phyloP scores from a whole-genome alignment of 2,888 invertebrate genomes.

The Polyommatus iphigenia region DNA sequence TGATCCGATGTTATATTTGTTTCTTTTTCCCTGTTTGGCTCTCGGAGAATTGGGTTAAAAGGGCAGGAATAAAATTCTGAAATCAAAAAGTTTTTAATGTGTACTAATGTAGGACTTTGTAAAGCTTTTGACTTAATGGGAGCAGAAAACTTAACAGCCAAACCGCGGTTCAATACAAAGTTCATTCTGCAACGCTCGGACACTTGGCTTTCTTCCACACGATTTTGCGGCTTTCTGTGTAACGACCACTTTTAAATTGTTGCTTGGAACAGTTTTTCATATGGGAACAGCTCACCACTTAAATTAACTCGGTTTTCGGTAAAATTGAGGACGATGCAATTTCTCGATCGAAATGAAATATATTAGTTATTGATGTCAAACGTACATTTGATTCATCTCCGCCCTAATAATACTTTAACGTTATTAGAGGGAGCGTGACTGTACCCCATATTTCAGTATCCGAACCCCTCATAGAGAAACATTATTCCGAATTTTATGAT shows the following conservation, averaged over 20 bases:
- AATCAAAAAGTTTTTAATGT: not conserved
- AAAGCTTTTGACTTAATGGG: slow-evolving; percentile 22
- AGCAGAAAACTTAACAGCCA: slow-evolving; percentile 11
- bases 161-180: slow-evolving; percentile 24
- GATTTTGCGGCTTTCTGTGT: slow-evolving; percentile 4
- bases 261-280: slow-evolving; percentile 3
- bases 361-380: not conserved
- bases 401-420: not conserved
- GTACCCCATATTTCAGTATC: not conserved
- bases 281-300: not conserved
- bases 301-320: not conserved
- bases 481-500: slow-evolving; percentile 5
- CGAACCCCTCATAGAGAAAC: slow-evolving; percentile 5
- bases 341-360: not conserved
- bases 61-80: not conserved
- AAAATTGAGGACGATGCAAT: not conserved
- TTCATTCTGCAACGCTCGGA: slow-evolving; percentile 16
- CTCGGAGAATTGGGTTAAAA: not conserved
- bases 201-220: slow-evolving; percentile 27
- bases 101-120: not conserved
- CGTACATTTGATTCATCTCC: slow-evolving; percentile 11
- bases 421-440: slow-evolving; percentile 16
- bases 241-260: slow-evolving; percentile 16
- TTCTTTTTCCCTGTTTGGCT: not conserved
- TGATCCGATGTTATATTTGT: not conserved